Evolutionary conservation across 2,797 vertebrate species (phyloP).

Genomic region (Ataeniobius toweri): DNA sequence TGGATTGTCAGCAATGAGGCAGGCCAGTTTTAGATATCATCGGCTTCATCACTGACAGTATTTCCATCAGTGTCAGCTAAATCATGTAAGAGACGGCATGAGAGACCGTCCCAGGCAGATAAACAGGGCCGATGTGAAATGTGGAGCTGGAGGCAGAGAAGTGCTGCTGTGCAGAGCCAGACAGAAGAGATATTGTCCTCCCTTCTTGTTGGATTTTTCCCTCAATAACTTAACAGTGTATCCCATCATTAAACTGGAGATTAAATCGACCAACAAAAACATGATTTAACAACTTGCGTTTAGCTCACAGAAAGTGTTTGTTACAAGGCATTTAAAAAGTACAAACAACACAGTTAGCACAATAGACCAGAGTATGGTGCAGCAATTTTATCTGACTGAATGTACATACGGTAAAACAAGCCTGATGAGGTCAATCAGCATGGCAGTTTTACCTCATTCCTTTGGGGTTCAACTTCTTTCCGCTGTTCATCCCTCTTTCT

Average conservation of each 20-base stretch:
- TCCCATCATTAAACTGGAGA: background rate
- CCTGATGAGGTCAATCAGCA: slow-evolving; percentile 17
- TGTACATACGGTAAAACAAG: slow-evolving; percentile 33
- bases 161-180: slow-evolving; percentile 25
- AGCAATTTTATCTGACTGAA: background rate
- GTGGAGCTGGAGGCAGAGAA: slow-evolving; percentile 25
- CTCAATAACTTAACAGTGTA: slow-evolving; percentile 19
- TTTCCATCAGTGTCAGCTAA: slow-evolving; percentile 30
- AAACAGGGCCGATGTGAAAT: slow-evolving; percentile 35
- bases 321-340: slow-evolving; percentile 8
- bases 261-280: background rate
- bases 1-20: slow-evolving; percentile 34
- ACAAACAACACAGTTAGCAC: background rate
- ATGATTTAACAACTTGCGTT: background rate
- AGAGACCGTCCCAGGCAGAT: slow-evolving; percentile 37
- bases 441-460: slow-evolving; percentile 16
- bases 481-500: background rate
- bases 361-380: background rate
- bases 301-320: background rate
- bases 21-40: slow-evolving; percentile 26
- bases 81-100: slow-evolving; percentile 54
- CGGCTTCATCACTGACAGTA: slow-evolving; percentile 18
- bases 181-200: slow-evolving; percentile 60
- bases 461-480: slow-evolving; percentile 28
- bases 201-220: slow-evolving; percentile 23